These are phyloP conservation scores for Pseudochromis fuscus DNA, from an alignment of 2,797 vertebrate species.

Conservation along the genomic window DNA sequence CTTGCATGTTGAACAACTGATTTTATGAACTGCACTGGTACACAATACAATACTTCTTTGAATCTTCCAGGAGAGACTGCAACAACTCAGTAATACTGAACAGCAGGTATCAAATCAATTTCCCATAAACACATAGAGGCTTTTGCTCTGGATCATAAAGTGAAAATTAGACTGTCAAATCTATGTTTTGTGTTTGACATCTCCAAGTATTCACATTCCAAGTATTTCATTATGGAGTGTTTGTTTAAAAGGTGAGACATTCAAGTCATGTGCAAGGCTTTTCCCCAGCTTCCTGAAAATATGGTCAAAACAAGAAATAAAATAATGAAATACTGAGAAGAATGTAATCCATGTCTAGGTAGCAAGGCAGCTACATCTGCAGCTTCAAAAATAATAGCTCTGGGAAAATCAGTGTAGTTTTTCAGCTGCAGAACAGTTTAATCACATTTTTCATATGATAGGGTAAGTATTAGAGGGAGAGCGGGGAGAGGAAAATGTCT, in stretches of 20 bases:
- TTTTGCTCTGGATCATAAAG: background rate
- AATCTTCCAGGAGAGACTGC: background rate
- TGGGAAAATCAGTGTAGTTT: constrained; percentile 67
- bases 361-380: constrained; percentile 55
- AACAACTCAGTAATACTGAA: background rate
- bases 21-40: no score
- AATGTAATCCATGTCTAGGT: constrained; percentile 54
- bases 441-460: constrained; percentile 84
- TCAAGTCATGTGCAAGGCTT: background rate
- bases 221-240: background rate
- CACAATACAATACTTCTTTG: background rate
- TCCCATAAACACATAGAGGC: constrained; percentile 5
- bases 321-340: constrained; percentile 31
- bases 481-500: constrained; percentile 72
- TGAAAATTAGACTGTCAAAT: background rate
- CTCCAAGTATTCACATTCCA: background rate
- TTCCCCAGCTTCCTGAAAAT: background rate
- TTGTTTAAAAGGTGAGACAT: constrained; percentile 5
- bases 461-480: constrained; percentile 70
- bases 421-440: constrained; percentile 75
- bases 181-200: background rate
- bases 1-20: background rate
- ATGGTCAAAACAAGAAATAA: constrained; percentile 30
- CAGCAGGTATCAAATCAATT: background rate
- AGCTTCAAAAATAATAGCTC: constrained; percentile 74